phyloP scores from a whole-genome alignment of 2,888 invertebrate genomes.

The Pyrocoelia pectoralis region DNA sequence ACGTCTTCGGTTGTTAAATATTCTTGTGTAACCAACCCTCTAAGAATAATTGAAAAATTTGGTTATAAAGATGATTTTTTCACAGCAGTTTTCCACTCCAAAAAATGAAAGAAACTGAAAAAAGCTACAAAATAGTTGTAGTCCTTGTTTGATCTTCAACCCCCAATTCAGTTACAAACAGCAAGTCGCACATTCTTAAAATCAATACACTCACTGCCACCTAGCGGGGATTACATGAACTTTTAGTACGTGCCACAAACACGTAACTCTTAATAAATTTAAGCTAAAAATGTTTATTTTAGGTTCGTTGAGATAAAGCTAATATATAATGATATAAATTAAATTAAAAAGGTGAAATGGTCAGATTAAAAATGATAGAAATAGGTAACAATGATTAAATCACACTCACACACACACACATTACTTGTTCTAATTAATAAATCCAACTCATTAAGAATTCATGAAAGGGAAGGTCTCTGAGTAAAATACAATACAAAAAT shows the following conservation, averaged over 20 bases:
- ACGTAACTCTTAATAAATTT: constrained; percentile 9
- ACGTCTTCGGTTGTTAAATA: too few relatives aligned
- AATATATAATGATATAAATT: constrained; percentile 23
- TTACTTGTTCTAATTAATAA: constrained; percentile 41
- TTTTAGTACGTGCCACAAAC: background rate
- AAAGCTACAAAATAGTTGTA: too few relatives aligned
- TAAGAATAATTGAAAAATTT: too few relatives aligned
- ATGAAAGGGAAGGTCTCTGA: constrained; percentile 37
- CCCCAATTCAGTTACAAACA: too few relatives aligned
- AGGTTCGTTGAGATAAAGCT: constrained; percentile 18
- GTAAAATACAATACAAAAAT: constrained; percentile 39
- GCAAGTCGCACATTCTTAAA: background rate
- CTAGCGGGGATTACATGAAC: background rate
- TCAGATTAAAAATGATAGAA: constrained; percentile 28
- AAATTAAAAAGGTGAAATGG: too few relatives aligned
- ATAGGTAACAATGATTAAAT: constrained; percentile 37
- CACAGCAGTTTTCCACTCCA: too few relatives aligned
- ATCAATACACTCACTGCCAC: background rate
- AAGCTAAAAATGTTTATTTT: constrained; percentile 16
- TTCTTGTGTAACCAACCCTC: too few relatives aligned
- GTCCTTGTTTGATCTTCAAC: too few relatives aligned
- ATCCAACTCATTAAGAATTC: constrained; percentile 40
- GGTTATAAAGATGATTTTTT: too few relatives aligned
- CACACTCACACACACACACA: constrained; percentile 24
- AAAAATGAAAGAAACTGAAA: too few relatives aligned